Evolutionary conservation across 2,113 vertebrate genomes (phyloP).

Genomic region (Urocitellus parryii): DNA sequence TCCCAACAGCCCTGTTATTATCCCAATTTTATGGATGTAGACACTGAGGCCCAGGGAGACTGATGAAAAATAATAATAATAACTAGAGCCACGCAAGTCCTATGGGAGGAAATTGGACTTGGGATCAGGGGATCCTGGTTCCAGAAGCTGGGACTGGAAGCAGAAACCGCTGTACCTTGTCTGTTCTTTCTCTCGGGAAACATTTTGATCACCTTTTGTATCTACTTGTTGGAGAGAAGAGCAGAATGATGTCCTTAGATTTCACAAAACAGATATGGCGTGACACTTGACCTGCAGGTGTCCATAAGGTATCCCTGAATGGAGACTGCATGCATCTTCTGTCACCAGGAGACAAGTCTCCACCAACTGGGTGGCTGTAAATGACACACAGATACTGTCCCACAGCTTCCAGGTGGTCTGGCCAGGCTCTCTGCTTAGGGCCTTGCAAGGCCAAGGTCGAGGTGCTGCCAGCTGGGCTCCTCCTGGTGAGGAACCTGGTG

Average conservation of each 20-base stretch:
- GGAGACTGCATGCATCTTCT: background rate
- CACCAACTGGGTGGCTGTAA: background rate
- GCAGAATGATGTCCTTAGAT: background rate
- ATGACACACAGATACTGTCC: background rate
- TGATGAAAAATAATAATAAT: background rate
- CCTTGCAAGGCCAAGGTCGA: background rate
- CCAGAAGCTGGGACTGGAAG: background rate
- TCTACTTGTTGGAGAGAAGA: background rate
- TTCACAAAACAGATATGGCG: background rate
- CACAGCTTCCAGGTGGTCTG: background rate
- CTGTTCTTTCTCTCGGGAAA: background rate
- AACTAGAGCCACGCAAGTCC: background rate
- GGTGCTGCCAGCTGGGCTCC: rapidly evolving
- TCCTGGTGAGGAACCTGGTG: background rate
- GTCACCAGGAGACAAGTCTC: rapidly evolving
- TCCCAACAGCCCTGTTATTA: conserved; percentile 3
- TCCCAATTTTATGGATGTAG: conserved; percentile 39
- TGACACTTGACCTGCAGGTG: background rate
- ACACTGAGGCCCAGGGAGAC: conserved; percentile 12
- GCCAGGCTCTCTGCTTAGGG: background rate
- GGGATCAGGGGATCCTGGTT: background rate
- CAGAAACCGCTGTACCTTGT: background rate
- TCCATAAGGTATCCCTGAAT: background rate
- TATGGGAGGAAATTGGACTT: background rate
- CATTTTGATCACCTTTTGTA: background rate